Conservation (phyloP, 2,888 invertebrate species). For the Electrophaes corylata region DNA sequence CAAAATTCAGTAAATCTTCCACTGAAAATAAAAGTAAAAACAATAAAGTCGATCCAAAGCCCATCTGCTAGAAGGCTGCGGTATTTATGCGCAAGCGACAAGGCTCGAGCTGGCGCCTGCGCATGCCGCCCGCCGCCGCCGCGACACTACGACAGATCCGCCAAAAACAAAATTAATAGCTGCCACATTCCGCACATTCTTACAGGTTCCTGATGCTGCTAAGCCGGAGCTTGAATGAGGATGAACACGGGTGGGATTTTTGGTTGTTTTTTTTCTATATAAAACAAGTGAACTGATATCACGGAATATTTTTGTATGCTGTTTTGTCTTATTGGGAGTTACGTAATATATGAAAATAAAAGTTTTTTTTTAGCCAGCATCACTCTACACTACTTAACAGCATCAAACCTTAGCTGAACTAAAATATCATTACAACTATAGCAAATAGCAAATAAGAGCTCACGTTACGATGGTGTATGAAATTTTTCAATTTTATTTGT, state of each 20-base stretch:
- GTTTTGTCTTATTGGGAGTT: too few relatives aligned
- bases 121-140: conserved; percentile 36
- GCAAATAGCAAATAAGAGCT: too few relatives aligned
- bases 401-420: too few relatives aligned
- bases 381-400: too few relatives aligned
- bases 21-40: not conserved
- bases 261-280: not conserved
- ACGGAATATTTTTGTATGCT: too few relatives aligned
- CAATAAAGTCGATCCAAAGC: not conserved
- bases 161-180: conserved; percentile 70
- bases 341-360: too few relatives aligned
- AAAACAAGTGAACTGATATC: too few relatives aligned
- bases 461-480: too few relatives aligned
- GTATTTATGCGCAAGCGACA: conserved; percentile 51
- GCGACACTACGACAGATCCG: conserved; percentile 48
- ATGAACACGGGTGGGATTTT: not conserved
- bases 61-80: conserved; percentile 24
- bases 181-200: conserved; percentile 68
- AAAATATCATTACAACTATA: too few relatives aligned
- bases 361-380: too few relatives aligned
- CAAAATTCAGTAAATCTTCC: too few relatives aligned
- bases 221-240: conserved; percentile 18
- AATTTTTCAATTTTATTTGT: too few relatives aligned
- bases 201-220: conserved; percentile 58
- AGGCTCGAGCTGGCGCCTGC: conserved; percentile 59